A percentile compares a stretch with the other conserved stretches of the same genome.
phyloP scores from a whole-genome alignment of 2,113 vertebrate species.

The Mohoua ochrocephala region DNA sequence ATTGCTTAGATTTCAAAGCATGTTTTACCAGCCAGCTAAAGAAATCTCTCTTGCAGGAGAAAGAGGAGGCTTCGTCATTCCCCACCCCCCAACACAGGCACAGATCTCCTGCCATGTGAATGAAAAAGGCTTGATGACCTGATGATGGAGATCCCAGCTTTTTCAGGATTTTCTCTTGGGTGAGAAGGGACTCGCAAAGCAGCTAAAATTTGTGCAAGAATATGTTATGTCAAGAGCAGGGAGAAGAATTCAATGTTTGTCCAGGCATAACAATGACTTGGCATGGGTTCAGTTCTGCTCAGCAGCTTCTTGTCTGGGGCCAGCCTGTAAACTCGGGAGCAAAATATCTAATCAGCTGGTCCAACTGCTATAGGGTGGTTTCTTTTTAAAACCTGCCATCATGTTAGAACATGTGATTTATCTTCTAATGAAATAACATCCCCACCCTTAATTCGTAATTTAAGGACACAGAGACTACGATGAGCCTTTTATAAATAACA shows the following conservation, averaged over 20 bases:
- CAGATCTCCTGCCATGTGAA: neutral
- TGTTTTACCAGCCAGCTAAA: neutral
- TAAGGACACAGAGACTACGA: neutral
- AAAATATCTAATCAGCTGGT: slow-evolving; percentile 13
- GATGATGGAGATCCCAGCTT: neutral
- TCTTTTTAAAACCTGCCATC: slow-evolving; percentile 33
- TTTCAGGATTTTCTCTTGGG: neutral
- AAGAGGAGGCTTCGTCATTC: neutral
- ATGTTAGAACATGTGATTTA: slow-evolving; percentile 25
- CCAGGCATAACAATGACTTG: slow-evolving; percentile 28
- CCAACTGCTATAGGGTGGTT: neutral
- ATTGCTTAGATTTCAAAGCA: neutral
- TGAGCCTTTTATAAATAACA: neutral
- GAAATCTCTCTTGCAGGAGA: neutral
- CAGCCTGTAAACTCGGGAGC: neutral
- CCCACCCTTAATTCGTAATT: neutral
- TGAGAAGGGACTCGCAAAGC: neutral
- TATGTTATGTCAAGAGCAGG: neutral
- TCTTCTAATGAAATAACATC: slow-evolving; percentile 25
- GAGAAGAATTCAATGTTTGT: neutral
- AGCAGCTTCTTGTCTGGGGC: neutral
- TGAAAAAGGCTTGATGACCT: neutral
- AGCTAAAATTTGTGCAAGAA: neutral
- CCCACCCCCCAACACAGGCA: neutral
- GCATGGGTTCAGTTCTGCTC: neutral